A percentile compares a stretch with the other conserved stretches of the same genome.
Evolutionary conservation across 2,888 invertebrate genomes (phyloP).

Genomic region (Rambutsinella grinnellia): DNA sequence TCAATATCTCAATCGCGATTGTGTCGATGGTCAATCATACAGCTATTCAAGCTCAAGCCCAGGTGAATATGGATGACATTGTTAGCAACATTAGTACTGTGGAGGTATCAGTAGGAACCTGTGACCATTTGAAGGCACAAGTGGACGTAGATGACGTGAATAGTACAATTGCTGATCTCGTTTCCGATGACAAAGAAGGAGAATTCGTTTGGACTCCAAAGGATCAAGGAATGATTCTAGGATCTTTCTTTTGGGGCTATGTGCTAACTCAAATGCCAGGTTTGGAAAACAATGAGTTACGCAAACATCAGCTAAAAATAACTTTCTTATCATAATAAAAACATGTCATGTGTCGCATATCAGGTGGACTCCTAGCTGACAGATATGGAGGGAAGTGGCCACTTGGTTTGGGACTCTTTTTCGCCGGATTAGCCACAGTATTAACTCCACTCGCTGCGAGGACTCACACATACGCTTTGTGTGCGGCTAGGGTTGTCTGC

Average conservation of each 20-base stretch:
- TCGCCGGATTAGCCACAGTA: constrained; percentile 76
- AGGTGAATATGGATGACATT: not conserved
- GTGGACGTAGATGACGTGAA: not conserved
- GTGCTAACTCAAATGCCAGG: not conserved
- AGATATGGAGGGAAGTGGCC: constrained; percentile 88
- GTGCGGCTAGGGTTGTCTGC: constrained; percentile 69
- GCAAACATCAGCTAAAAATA: too few species aligned
- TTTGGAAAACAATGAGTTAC: too few species aligned
- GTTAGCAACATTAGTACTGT: not conserved
- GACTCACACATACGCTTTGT: constrained; percentile 68
- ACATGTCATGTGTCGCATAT: constrained; percentile 72
- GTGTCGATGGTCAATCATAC: constrained; percentile 57
- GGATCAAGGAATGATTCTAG: constrained; percentile 52
- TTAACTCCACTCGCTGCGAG: constrained; percentile 71
- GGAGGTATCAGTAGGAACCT: constrained; percentile 12
- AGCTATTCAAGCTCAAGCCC: too few species aligned
- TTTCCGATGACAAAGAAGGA: constrained; percentile 1
- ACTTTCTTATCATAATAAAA: not conserved
- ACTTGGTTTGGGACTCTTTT: constrained; percentile 84
- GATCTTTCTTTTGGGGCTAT: constrained; percentile 53
- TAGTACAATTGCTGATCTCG: not conserved
- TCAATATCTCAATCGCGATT: constrained; percentile 64
- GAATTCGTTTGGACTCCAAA: constrained; percentile 53
- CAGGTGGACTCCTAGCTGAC: constrained; percentile 85
- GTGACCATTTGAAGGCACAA: constrained; percentile 19